These are phyloP conservation scores for Heliopora coerulea DNA, from an alignment of 92 coral and sea anemone genomes.

Conservation along the genomic window DNA sequence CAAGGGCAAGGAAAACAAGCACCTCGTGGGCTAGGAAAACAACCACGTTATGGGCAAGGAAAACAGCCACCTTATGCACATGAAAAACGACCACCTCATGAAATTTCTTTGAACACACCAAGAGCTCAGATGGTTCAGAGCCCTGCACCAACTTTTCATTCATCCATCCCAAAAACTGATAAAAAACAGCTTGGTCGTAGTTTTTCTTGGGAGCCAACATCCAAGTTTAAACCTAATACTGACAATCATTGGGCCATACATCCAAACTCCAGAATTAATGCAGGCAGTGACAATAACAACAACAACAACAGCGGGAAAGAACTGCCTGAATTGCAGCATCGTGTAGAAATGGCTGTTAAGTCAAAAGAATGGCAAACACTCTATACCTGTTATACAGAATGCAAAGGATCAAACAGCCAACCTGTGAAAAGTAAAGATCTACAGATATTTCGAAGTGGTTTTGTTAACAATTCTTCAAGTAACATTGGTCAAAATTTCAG, in stretches of 20 bases:
- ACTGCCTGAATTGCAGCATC: conserved; percentile 1
- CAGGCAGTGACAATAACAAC: background rate
- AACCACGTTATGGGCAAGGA: background rate
- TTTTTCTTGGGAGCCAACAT: conserved; percentile 29
- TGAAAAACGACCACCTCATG: no score
- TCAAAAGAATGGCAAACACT: conserved; percentile 11
- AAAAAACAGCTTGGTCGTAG: conserved; percentile 5
- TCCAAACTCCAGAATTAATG: background rate
- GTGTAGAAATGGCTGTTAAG: background rate
- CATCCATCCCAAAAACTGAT: background rate
- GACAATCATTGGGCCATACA: no score
- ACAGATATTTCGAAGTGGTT: conserved; percentile 15
- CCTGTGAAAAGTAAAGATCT: background rate
- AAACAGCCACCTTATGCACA: background rate
- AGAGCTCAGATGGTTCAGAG: background rate
- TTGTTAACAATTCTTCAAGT: background rate
- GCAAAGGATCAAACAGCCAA: background rate
- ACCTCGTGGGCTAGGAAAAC: background rate
- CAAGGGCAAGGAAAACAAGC: background rate
- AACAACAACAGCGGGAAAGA: conserved; percentile 3
- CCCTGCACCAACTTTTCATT: no score
- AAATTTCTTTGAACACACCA: background rate
- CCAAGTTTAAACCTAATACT: background rate
- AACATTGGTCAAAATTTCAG: conserved; percentile 6
- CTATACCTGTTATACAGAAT: background rate